Conservation (phyloP, 1,140 invertebrate species). For the Saccostrea cuccullata region DNA sequence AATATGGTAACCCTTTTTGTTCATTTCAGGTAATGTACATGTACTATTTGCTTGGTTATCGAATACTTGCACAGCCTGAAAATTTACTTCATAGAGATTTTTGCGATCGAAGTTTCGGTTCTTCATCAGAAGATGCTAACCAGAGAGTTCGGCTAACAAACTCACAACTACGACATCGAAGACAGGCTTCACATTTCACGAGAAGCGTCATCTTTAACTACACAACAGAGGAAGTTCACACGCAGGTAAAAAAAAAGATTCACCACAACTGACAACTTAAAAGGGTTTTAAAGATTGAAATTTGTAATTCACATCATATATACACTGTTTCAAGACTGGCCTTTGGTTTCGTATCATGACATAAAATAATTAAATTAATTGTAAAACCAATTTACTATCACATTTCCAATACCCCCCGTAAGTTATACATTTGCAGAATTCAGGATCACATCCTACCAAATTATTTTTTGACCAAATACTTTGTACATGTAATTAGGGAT, state of each 20-base stretch:
- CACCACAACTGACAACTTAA: no score
- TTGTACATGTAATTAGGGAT: no score
- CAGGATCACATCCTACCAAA: no score
- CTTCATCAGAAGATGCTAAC: conserved; percentile 17
- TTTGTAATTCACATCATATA: no score
- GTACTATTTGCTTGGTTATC: conserved; percentile 84
- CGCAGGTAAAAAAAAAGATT: conserved; percentile 56
- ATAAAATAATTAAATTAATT: no score
- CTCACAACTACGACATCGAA: conserved; percentile 63
- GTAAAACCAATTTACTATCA: no score
- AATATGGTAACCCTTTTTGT: not conserved
- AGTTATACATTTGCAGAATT: no score
- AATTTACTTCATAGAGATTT: conserved; percentile 52
- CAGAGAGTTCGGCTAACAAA: conserved; percentile 61
- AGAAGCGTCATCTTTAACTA: conserved; percentile 72
- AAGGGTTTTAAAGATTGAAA: no score
- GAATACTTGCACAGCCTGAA: conserved; percentile 69
- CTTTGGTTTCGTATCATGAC: no score
- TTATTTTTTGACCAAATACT: no score
- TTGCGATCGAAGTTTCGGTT: not conserved
- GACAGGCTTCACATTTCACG: conserved; percentile 67
- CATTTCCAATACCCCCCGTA: no score
- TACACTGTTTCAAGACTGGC: no score
- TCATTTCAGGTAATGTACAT: conserved; percentile 83
- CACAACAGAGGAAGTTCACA: conserved; percentile 66